phyloP scores from a whole-genome alignment of 2,797 vertebrate genomes.

The Thaleichthys pacificus region DNA sequence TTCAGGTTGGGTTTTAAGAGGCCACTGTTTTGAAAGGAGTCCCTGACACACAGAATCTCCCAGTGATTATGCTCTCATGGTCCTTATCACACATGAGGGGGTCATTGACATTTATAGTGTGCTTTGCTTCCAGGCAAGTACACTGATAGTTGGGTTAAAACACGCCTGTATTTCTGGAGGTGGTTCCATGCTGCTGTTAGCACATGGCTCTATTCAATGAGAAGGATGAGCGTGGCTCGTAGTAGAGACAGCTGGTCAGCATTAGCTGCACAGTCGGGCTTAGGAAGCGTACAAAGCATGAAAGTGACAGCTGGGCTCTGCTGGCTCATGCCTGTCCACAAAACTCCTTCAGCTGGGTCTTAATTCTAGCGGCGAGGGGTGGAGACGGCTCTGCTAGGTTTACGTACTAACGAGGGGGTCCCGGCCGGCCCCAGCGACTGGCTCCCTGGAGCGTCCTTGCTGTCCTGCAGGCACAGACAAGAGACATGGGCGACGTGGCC shows the following conservation, averaged over 20 bases:
- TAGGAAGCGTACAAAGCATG: conserved; percentile 50
- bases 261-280: conserved; percentile 48
- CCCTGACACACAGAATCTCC: conserved; percentile 12
- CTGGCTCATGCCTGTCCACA: conserved; percentile 59
- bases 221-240: conserved; percentile 10
- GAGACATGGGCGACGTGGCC: conserved; percentile 11
- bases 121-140: conserved; percentile 23
- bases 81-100: conserved; percentile 13
- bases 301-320: conserved; percentile 42
- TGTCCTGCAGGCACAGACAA: conserved; percentile 17
- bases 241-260: neutral
- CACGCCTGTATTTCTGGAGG: conserved; percentile 56
- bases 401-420: conserved; percentile 21
- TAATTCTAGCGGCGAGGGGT: neutral
- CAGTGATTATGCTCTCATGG: conserved; percentile 1
- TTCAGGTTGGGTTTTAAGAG: neutral
- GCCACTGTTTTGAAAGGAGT: conserved; percentile 19
- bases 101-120: neutral
- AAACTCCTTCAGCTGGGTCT: conserved; percentile 3
- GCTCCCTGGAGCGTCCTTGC: conserved; percentile 16
- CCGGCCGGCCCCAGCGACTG: conserved; percentile 1
- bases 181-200: conserved; percentile 32
- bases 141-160: conserved; percentile 60
- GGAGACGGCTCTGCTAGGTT: neutral
- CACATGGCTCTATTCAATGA: neutral